phyloP scores from a whole-genome alignment of 2,888 invertebrate genomes.

The Rapana venosa region DNA sequence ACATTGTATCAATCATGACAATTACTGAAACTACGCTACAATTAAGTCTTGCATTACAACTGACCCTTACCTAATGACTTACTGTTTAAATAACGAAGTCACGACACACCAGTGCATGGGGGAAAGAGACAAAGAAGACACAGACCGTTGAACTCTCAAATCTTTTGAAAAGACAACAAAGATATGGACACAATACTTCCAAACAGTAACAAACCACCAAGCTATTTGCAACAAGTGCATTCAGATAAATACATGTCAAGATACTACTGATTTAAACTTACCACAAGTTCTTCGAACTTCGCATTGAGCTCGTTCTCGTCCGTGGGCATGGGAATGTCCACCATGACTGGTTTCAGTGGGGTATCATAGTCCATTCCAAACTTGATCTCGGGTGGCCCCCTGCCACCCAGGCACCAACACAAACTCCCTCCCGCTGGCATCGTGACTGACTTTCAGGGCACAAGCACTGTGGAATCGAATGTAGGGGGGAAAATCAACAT shows the following conservation, averaged over 20 bases:
- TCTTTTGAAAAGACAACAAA: not conserved
- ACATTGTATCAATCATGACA: no score
- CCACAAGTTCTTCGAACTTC: slow-evolving; percentile 95
- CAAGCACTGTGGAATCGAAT: not conserved
- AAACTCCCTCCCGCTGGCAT: slow-evolving; percentile 55
- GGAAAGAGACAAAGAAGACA: no score
- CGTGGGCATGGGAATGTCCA: slow-evolving; percentile 92
- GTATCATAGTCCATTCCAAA: slow-evolving; percentile 90
- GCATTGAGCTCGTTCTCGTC: slow-evolving; percentile 94
- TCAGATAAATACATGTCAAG: not conserved
- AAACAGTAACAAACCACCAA: no score
- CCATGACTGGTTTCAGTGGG: slow-evolving; percentile 71
- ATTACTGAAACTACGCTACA: no score
- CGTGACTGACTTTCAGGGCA: not conserved
- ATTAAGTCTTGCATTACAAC: no score
- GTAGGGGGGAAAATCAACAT: no score
- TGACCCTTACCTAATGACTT: no score
- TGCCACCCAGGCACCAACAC: slow-evolving; percentile 79
- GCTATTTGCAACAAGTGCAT: not conserved
- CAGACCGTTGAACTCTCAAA: no score
- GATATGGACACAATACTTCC: not conserved
- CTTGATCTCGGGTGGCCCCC: slow-evolving; percentile 94
- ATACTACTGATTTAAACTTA: slow-evolving; percentile 79
- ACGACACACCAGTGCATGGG: no score
- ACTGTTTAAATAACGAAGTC: no score